Evolutionary conservation across 1,140 invertebrate species (phyloP), one percentile per base, ranked within the genome.

Genomic region (Spodoptera frugiperda): DNA sequence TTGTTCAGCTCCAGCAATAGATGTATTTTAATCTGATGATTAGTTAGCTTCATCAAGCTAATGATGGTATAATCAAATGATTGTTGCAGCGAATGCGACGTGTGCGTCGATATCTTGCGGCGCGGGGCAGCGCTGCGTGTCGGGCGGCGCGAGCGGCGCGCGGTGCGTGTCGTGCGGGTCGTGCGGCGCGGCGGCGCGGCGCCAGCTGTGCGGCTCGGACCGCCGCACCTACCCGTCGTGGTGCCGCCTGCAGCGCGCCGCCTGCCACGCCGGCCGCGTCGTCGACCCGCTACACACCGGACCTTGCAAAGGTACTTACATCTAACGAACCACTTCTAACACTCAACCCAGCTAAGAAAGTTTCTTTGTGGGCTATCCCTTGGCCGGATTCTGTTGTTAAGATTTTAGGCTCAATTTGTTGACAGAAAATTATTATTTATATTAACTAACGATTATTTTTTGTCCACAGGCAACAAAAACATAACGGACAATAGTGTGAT

Each of bases 241-340:
- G 96, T 98, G 98, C 93, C 96, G 98, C 80, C 97, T 98, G 95
- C 96, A 97, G 84, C 96, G 97, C 82, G 97, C 97, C 81, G 96
- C 98, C 0, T 99, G 98, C 90, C 95, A 95, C 80, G 97, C 96
- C n/a, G 97, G 97, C 33, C 96, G 95, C 78, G 96, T 97, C 75
- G 96, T 98, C 67, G 97, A 98, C 81, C 96, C 97, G 3, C 95
- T 96, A 84, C 95, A 97, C 84, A 94, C 95, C 39, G 97, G 97
- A 68, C 95, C 95, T 76, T 98, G 97, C 88, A 89, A 87, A 89
- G 89, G 92, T 92, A 77, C 84, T 89, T 82, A n/a, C n/a, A n/a
- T n/a, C n/a, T n/a, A 0, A 19, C 54, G 10, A 14, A 61, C 6
- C 19, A 8, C 14, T 4, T 12, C 5, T 5, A 57, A 9, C 33